A percentile compares a stretch with the other conserved stretches of the same genome.
Conservation (phyloP, 1,140 invertebrate genomes). For the Euwallacea similis region DNA sequence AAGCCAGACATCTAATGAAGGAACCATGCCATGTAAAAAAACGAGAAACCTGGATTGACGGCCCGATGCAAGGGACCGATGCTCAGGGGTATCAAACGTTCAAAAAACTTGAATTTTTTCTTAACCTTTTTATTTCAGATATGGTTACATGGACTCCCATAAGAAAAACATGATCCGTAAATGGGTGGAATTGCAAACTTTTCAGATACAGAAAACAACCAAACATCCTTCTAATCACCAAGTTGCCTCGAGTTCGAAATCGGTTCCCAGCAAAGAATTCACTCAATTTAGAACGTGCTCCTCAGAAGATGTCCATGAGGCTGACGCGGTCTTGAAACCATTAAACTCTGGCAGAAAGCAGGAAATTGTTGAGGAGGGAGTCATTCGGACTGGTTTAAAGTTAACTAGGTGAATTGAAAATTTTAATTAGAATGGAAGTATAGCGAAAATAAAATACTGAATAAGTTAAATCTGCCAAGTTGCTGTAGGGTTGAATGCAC, state of each 20-base stretch:
- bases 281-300: constrained; percentile 66
- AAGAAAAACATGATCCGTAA: constrained; percentile 91
- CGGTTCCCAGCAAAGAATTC: constrained; percentile 62
- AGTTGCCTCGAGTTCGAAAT: neutral
- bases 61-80: constrained; percentile 67
- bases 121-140: constrained; percentile 55
- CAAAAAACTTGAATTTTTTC: constrained; percentile 1
- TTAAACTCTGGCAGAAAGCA: constrained; percentile 53
- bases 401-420: constrained; percentile 25
- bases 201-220: constrained; percentile 68
- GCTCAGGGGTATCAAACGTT: constrained; percentile 13
- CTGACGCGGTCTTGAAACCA: constrained; percentile 45
- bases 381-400: constrained; percentile 61
- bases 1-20: constrained; percentile 76
- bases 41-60: constrained; percentile 92
- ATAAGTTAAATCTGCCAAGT: too few species aligned
- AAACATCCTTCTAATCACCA: constrained; percentile 47
- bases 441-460: neutral
- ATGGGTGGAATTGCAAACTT: constrained; percentile 90
- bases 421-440: neutral
- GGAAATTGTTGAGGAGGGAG: constrained; percentile 60
- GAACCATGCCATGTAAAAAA: constrained; percentile 73
- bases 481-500: too few species aligned
- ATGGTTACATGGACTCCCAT: constrained; percentile 88
- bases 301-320: constrained; percentile 55